Conservation (phyloP, 2,113 vertebrate genomes). For the Hucho hucho region DNA sequence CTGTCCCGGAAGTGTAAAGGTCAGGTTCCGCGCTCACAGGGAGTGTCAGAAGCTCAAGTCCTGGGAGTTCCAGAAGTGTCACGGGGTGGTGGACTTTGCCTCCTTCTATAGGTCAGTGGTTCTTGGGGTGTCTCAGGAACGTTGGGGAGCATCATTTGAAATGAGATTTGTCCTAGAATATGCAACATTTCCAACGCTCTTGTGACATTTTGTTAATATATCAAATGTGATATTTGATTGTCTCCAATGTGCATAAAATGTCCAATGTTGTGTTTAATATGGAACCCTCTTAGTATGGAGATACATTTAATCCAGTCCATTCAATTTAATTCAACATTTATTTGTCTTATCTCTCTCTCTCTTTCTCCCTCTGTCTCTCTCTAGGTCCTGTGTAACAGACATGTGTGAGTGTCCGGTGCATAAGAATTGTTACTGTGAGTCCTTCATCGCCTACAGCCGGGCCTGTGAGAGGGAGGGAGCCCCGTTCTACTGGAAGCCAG, state of each 20-base stretch:
- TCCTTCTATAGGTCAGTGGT: conserved; percentile 85
- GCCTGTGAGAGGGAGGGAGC: conserved; percentile 91
- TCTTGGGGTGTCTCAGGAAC: not conserved
- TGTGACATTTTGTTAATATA: not conserved
- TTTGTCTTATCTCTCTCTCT: too few species aligned
- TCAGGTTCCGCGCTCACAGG: conserved; percentile 90
- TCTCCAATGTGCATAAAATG: not conserved
- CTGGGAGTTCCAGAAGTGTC: conserved; percentile 94
- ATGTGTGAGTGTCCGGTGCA: conserved; percentile 98
- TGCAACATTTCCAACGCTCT: not conserved
- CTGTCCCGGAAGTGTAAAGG: conserved; percentile 87
- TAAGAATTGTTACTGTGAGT: conserved; percentile 98
- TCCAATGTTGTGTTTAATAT: not conserved
- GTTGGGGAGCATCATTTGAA: not conserved
- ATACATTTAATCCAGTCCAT: not conserved
- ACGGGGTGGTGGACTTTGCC: conserved; percentile 86
- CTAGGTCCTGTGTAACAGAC: conserved; percentile 95
- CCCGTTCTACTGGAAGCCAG: conserved; percentile 83
- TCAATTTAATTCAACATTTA: not conserved
- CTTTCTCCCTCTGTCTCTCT: not conserved
- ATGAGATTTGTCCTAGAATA: not conserved
- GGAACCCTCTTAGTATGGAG: not conserved
- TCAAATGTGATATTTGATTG: too few species aligned
- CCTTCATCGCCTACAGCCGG: conserved; percentile 90
- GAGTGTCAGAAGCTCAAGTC: conserved; percentile 96